Evolutionary conservation across 2,113 vertebrate species (phyloP).

Genomic region (Falco punctatus): DNA sequence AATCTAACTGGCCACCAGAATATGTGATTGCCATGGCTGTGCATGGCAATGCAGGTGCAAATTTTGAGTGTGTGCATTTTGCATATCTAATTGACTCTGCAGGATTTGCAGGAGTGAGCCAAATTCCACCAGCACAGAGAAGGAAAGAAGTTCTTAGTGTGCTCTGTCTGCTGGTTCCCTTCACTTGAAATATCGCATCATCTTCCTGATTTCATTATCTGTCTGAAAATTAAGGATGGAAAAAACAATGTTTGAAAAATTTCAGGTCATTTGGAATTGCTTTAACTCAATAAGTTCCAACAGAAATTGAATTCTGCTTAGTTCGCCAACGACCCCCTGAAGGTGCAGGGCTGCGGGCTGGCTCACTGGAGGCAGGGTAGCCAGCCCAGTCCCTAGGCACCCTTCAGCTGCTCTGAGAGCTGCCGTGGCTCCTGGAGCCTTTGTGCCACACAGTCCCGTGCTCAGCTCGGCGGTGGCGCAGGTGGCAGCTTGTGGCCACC

Average conservation of each 20-base stretch:
- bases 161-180: neutral
- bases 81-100: neutral
- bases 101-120: neutral
- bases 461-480: rapidly evolving
- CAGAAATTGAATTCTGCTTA: constrained; percentile 15
- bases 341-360: neutral
- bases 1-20: neutral
- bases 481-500: neutral
- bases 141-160: neutral
- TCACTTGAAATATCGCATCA: neutral
- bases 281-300: neutral
- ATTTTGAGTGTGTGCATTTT: neutral
- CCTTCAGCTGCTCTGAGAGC: neutral
- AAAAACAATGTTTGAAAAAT: constrained; percentile 12
- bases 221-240: constrained; percentile 1
- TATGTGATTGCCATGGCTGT: neutral
- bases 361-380: neutral
- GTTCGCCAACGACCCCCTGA: neutral
- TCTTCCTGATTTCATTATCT: neutral
- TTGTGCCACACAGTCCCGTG: neutral
- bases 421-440: neutral
- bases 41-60: neutral
- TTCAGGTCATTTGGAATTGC: neutral
- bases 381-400: neutral
- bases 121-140: neutral